These are phyloP conservation scores for Morpho deidamia DNA, from an alignment of 2,888 invertebrate genomes.

Conservation along the genomic window DNA sequence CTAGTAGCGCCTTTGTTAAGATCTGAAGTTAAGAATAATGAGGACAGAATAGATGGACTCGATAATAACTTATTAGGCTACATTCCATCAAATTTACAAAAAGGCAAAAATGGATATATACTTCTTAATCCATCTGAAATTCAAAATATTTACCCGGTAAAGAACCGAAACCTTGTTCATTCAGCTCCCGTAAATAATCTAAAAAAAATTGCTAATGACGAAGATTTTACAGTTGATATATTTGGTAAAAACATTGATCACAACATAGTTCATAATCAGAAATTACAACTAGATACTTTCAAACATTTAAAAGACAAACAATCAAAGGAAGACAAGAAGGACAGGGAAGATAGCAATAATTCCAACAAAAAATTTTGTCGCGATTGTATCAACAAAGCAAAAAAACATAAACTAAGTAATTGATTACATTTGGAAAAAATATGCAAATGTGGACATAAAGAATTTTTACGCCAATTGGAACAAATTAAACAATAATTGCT, in stretches of 20 bases:
- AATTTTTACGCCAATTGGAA: neutral
- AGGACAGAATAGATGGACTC: neutral
- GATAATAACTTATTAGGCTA: neutral
- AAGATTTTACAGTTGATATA: neutral
- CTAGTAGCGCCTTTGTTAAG: neutral
- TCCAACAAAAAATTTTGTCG: slow-evolving; percentile 11
- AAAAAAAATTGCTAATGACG: neutral
- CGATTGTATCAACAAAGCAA: slow-evolving; percentile 9
- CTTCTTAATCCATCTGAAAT: neutral
- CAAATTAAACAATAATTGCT: neutral
- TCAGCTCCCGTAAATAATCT: neutral
- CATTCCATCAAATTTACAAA: neutral
- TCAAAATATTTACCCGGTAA: neutral
- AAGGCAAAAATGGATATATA: neutral
- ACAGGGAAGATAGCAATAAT: neutral
- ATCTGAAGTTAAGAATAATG: neutral
- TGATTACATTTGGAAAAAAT: neutral
- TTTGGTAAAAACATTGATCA: too few relatives aligned
- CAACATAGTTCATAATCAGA: too few relatives aligned
- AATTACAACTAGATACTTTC: too few relatives aligned
- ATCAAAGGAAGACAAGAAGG: neutral
- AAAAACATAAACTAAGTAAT: neutral
- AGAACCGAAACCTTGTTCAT: neutral
- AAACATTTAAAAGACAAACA: too few relatives aligned
- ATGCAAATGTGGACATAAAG: slow-evolving; percentile 13